Evolutionary conservation across 2,113 vertebrate species (phyloP).

Genomic region (Thymallus thymallus): DNA sequence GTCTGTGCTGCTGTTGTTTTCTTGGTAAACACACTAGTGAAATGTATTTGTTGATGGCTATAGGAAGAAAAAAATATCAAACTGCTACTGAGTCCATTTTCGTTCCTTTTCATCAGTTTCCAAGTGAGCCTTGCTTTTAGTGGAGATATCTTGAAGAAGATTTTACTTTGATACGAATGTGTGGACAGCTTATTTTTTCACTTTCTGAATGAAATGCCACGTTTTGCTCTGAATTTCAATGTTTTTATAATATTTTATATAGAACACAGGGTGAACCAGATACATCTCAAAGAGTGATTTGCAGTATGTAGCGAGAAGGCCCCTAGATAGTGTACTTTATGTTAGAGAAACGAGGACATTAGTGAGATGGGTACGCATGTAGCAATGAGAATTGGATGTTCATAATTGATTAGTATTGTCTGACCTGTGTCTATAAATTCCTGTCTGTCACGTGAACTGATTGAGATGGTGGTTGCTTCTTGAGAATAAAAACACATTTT

Average conservation of each 20-base stretch:
- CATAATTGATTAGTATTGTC: no score
- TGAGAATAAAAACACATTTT: no score
- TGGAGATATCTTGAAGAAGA: neutral
- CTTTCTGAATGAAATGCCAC: neutral
- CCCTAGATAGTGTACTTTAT: no score
- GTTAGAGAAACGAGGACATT: no score
- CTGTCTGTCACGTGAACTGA: no score
- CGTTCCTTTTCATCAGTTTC: neutral
- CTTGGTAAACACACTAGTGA: constrained; percentile 39
- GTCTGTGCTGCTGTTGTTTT: constrained; percentile 48
- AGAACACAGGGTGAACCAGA: neutral
- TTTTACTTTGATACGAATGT: neutral
- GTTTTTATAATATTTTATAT: neutral
- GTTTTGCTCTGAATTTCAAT: neutral
- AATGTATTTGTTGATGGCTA: neutral
- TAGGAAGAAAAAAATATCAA: neutral
- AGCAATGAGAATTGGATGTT: no score
- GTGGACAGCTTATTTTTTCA: neutral
- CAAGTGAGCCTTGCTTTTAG: neutral
- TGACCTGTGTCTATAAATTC: no score
- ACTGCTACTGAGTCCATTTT: neutral
- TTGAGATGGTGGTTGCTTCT: no score
- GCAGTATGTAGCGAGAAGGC: no score
- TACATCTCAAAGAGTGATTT: no score
- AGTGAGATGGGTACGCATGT: no score